Evolutionary conservation across 2,797 vertebrate genomes (phyloP).

Genomic region (Heterohyrax brucei): DNA sequence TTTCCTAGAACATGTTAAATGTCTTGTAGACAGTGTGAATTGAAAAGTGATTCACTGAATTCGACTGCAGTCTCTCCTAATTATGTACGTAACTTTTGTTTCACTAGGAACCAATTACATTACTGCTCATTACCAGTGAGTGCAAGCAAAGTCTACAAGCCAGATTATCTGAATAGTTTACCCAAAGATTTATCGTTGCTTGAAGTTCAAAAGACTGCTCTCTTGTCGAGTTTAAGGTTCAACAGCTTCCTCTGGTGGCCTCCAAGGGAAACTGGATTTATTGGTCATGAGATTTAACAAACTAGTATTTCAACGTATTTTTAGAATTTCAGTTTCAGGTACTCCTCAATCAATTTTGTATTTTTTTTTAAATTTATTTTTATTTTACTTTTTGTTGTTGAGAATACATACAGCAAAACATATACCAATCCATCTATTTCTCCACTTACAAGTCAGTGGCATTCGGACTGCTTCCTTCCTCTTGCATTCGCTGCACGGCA

Average conservation of each 20-base stretch:
- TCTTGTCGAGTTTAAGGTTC: constrained; percentile 39
- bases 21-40: background rate
- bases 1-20: background rate
- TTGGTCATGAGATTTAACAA: background rate
- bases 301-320: constrained; percentile 38
- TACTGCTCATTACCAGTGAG: background rate
- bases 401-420: background rate
- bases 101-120: background rate
- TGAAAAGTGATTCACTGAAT: background rate
- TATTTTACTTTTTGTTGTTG: background rate
- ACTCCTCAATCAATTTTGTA: constrained; percentile 30
- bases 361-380: background rate
- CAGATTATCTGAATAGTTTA: background rate
- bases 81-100: background rate
- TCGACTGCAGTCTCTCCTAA: constrained; percentile 3
- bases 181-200: background rate
- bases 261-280: constrained; percentile 14
- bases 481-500: background rate
- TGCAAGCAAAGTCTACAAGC: constrained; percentile 9
- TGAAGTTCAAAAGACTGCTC: background rate
- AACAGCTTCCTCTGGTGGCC: constrained; percentile 72
- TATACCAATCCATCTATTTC: background rate
- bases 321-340: constrained; percentile 59
- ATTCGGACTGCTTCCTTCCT: background rate
- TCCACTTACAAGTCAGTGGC: background rate